Conservation (phyloP, 2,888 invertebrate species). For the Drosophila affinis region DNA sequence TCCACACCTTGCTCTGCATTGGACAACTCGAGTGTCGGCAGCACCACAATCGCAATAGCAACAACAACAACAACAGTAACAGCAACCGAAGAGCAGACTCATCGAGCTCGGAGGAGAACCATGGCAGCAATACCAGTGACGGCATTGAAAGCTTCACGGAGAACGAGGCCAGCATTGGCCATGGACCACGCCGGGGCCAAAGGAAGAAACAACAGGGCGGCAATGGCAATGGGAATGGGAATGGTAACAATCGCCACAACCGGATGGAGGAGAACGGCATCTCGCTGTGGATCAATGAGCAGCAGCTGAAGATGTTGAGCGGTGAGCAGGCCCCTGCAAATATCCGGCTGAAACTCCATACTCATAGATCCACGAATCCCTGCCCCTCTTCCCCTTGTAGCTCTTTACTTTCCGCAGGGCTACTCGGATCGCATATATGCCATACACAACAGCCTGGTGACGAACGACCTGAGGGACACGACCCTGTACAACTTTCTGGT, state of each 20-base stretch:
- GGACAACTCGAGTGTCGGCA: constrained; percentile 69
- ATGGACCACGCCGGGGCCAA: constrained; percentile 52
- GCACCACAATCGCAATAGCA: constrained; percentile 64
- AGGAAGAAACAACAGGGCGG: constrained; percentile 59
- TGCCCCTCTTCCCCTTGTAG: constrained; percentile 61
- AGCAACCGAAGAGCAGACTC: constrained; percentile 57
- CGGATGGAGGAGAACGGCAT: constrained; percentile 85
- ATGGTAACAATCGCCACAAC: constrained; percentile 67
- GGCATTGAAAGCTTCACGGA: constrained; percentile 57
- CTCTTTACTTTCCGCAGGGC: constrained; percentile 80
- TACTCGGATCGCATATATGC: constrained; percentile 88
- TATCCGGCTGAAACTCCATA: background rate
- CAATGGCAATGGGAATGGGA: constrained; percentile 53
- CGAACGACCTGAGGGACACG: constrained; percentile 93
- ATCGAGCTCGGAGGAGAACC: constrained; percentile 65
- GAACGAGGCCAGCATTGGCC: constrained; percentile 38
- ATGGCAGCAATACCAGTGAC: constrained; percentile 39
- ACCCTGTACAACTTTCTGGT: constrained; percentile 94
- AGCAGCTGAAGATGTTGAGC: constrained; percentile 95
- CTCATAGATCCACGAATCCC: background rate
- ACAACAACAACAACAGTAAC: constrained; percentile 51
- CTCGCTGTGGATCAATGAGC: constrained; percentile 95
- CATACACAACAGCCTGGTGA: constrained; percentile 93
- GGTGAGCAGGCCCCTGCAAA: constrained; percentile 85
- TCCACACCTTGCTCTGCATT: constrained; percentile 68